Conservation (phyloP, 2,888 invertebrate species). For the Pristionchus entomophagus region DNA sequence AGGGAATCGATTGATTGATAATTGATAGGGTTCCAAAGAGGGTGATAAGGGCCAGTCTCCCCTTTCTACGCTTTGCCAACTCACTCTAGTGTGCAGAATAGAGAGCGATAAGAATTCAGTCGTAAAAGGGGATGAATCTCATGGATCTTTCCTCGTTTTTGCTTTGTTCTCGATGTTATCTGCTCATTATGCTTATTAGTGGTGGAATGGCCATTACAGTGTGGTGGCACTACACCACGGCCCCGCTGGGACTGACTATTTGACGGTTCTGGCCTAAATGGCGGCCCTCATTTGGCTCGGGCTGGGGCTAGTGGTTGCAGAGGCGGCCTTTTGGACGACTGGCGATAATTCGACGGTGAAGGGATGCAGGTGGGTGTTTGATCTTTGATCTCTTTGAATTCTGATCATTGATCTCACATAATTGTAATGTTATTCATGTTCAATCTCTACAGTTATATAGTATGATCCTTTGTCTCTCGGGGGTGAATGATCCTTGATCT, state of each 20-base stretch:
- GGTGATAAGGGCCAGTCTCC: not conserved
- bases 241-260: no score
- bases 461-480: no score
- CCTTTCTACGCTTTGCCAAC: not conserved
- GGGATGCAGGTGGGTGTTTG: constrained; percentile 22
- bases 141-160: not conserved
- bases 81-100: not conserved
- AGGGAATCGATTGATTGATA: constrained; percentile 4
- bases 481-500: constrained; percentile 2
- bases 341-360: constrained; percentile 45
- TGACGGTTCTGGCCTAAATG: not conserved
- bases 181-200: not conserved
- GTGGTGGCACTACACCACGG: no score
- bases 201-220: not conserved
- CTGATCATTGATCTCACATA: no score
- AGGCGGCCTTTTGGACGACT: not conserved
- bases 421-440: no score
- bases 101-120: not conserved
- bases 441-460: no score
- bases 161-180: not conserved
- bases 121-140: constrained; percentile 14
- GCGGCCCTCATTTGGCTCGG: not conserved
- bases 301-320: not conserved
- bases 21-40: not conserved
- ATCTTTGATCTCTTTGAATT: not conserved